phyloP scores from a whole-genome alignment of 2,797 vertebrate genomes.

The Tamandua tetradactyla region DNA sequence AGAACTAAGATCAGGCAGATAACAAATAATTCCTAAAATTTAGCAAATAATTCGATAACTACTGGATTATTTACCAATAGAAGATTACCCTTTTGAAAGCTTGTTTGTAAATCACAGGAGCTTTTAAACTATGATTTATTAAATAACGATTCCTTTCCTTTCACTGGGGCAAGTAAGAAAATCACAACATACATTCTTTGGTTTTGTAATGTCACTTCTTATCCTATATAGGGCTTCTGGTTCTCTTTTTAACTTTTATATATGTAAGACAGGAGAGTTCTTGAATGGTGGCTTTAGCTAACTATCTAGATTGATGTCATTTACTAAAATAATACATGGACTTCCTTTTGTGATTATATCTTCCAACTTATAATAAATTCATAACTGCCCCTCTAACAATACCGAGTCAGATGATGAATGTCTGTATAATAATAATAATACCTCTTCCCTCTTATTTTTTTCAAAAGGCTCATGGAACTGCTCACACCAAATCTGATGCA shows the following conservation, averaged over 20 bases:
- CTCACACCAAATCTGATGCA: background rate
- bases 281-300: constrained; percentile 8
- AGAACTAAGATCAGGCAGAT: background rate
- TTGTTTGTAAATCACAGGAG: constrained; percentile 1
- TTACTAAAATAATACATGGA: constrained; percentile 40
- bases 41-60: constrained; percentile 42
- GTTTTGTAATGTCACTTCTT: constrained; percentile 43
- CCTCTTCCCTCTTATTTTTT: background rate
- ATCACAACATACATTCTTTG: background rate
- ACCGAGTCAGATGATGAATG: background rate
- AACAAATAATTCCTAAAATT: constrained; percentile 24
- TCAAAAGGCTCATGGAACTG: background rate
- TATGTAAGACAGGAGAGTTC: background rate
- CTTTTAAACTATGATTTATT: background rate
- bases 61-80: constrained; percentile 22
- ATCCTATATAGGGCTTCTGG: background rate
- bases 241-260: constrained; percentile 30
- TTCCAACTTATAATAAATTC: constrained; percentile 49
- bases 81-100: constrained; percentile 31
- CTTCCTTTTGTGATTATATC: constrained; percentile 51
- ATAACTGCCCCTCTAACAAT: constrained; percentile 4
- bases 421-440: background rate
- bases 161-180: background rate
- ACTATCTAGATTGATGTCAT: constrained; percentile 21
- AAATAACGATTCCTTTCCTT: constrained; percentile 2